phyloP scores from a whole-genome alignment of 2,888 invertebrate genomes.

The Cylloceria caligata region DNA sequence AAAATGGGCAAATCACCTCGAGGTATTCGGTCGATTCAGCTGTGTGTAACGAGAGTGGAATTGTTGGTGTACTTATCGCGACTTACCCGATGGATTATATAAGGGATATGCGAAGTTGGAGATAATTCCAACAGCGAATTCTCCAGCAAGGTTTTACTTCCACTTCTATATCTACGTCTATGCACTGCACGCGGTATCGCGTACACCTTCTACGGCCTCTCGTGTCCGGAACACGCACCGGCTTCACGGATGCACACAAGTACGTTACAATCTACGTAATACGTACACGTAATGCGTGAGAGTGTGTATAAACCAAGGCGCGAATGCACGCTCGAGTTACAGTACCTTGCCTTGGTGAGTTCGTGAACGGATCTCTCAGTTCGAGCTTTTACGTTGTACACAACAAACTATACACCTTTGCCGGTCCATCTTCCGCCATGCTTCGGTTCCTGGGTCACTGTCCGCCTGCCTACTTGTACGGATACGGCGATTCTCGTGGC shows the following conservation, averaged over 20 bases:
- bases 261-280: neutral
- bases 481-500: slow-evolving; percentile 51
- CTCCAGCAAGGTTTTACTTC: slow-evolving; percentile 45
- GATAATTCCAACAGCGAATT: slow-evolving; percentile 34
- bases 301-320: slow-evolving; percentile 27
- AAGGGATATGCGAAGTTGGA: neutral
- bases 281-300: neutral
- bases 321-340: slow-evolving; percentile 39
- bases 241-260: slow-evolving; percentile 3
- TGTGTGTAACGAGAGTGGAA: neutral
- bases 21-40: slow-evolving; percentile 4
- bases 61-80: slow-evolving; percentile 24
- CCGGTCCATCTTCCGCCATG: slow-evolving; percentile 72
- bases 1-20: neutral
- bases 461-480: slow-evolving; percentile 69
- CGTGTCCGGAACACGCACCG: slow-evolving; percentile 42
- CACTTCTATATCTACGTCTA: slow-evolving; percentile 4
- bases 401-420: slow-evolving; percentile 54
- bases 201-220: slow-evolving; percentile 49
- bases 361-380: slow-evolving; percentile 28
- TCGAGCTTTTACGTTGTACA: slow-evolving; percentile 2
- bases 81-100: neutral
- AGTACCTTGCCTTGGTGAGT: slow-evolving; percentile 20
- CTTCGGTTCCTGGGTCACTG: slow-evolving; percentile 75
- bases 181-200: slow-evolving; percentile 5